phyloP scores from a whole-genome alignment of 2,797 vertebrate genomes.

The Chloroceryle amazona region DNA sequence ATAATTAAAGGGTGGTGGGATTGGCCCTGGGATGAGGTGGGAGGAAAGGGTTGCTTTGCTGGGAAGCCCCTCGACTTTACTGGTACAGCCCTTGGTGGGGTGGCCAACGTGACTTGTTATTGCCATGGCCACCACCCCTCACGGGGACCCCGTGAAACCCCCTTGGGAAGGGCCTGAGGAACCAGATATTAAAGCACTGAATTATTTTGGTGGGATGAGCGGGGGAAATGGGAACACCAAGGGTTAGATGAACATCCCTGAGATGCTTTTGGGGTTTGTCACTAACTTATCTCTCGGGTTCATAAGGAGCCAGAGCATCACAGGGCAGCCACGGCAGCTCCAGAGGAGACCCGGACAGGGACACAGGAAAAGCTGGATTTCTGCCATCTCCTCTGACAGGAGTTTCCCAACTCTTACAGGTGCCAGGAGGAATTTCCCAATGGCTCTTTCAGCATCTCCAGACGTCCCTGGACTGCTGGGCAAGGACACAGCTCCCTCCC shows the following conservation, averaged over 20 bases:
- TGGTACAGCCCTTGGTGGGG: rapidly evolving
- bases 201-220: neutral
- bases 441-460: neutral
- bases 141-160: rapidly evolving
- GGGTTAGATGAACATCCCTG: rapidly evolving
- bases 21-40: rapidly evolving
- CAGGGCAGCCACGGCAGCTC: rapidly evolving
- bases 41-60: neutral
- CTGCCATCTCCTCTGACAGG: conserved; percentile 73
- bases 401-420: conserved; percentile 70
- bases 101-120: neutral
- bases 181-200: rapidly evolving
- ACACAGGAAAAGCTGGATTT: neutral
- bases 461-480: neutral
- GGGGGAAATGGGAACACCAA: rapidly evolving
- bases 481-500: conserved; percentile 6
- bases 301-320: neutral
- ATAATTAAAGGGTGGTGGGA: conserved; percentile 21
- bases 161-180: rapidly evolving
- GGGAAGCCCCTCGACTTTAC: neutral
- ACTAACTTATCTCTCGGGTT: neutral
- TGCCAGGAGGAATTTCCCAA: conserved; percentile 44
- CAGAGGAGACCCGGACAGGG: rapidly evolving
- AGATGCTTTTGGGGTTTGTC: rapidly evolving
- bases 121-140: rapidly evolving